Evolutionary conservation across 2,888 invertebrate species (phyloP).

Genomic region (Hyalella azteca): DNA sequence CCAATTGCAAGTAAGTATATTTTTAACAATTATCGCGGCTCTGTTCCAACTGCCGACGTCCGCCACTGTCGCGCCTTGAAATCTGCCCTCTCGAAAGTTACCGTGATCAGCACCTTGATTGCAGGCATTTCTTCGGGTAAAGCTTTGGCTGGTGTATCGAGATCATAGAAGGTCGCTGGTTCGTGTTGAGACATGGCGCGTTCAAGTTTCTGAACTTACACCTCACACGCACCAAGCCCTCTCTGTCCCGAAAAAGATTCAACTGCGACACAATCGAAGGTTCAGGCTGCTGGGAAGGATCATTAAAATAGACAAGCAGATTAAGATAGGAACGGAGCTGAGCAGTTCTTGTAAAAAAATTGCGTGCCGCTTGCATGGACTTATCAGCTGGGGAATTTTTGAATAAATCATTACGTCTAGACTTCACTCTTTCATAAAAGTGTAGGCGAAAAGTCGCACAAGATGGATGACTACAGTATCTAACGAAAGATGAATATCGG

Average conservation of each 20-base stretch:
- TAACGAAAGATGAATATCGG: not conserved
- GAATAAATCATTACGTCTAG: not conserved
- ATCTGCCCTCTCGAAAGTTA: no score
- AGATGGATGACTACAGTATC: not conserved
- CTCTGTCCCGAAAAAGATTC: not conserved
- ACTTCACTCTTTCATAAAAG: not conserved
- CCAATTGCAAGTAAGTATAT: no score
- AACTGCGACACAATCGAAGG: not conserved
- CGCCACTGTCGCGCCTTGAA: no score
- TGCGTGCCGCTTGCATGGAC: not conserved
- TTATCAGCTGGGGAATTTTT: not conserved
- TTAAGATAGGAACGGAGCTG: not conserved
- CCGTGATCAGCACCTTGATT: no score
- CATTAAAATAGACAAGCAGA: not conserved
- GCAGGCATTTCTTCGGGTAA: no score
- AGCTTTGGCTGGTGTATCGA: no score
- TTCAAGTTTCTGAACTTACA: not conserved
- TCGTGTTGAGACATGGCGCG: no score
- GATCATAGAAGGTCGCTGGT: no score
- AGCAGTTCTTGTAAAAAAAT: not conserved
- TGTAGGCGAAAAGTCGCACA: not conserved
- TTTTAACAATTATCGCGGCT: no score
- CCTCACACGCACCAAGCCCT: not conserved
- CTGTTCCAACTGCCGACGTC: no score
- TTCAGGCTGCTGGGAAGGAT: not conserved